Evolutionary conservation across 2,113 vertebrate species (phyloP).

Genomic region (Syngnathoides biaculeatus): DNA sequence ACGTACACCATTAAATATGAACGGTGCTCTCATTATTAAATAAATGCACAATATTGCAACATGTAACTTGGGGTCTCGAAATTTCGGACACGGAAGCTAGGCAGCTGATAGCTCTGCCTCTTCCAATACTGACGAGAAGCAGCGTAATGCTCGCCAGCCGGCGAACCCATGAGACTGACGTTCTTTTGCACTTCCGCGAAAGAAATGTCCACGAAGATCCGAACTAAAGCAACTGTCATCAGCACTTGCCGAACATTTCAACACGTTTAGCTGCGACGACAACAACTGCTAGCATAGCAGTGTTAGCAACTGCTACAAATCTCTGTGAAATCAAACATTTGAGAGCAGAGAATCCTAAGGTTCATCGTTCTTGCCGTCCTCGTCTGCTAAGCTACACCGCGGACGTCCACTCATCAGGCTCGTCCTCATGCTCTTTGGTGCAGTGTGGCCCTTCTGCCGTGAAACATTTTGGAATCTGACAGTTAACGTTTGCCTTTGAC

Average conservation of each 20-base stretch:
- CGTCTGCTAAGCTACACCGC: not conserved
- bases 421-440: not conserved
- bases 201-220: not conserved
- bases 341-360: not conserved
- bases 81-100: not conserved
- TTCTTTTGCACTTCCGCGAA: not conserved
- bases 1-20: not conserved
- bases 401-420: not conserved
- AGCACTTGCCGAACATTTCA: not conserved
- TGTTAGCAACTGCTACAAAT: not conserved
- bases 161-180: not conserved
- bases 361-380: too few species aligned
- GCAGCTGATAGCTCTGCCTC: not conserved
- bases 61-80: too few species aligned
- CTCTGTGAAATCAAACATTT: not conserved
- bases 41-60: too few species aligned
- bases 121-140: not conserved
- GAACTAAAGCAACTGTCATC: not conserved
- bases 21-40: not conserved
- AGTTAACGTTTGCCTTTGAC: not conserved
- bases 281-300: conserved; percentile 17
- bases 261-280: not conserved
- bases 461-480: not conserved
- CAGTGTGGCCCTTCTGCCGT: not conserved
- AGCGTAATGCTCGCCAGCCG: not conserved